These are phyloP conservation scores for Florisuga fusca DNA, from an alignment of 2,797 vertebrate genomes.

Conservation along the genomic window DNA sequence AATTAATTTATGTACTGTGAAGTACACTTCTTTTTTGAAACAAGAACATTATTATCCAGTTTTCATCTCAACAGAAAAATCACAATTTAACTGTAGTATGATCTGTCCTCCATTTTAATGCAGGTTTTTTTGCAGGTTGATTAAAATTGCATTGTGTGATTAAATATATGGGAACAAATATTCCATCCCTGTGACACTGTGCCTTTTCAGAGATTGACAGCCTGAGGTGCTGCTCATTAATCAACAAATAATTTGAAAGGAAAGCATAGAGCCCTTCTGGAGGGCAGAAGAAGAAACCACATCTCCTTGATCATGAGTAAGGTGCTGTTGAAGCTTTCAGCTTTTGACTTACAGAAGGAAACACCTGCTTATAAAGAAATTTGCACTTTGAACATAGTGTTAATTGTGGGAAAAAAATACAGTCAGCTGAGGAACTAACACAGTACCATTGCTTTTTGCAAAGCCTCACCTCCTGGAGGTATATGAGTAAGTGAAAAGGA, in stretches of 20 bases:
- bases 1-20: slow-evolving; percentile 35
- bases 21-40: slow-evolving; percentile 17
- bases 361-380: background rate
- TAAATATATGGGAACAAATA: slow-evolving; percentile 15
- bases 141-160: slow-evolving; percentile 40
- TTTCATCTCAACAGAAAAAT: slow-evolving; percentile 54
- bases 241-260: slow-evolving; percentile 42
- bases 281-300: background rate
- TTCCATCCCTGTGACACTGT: background rate
- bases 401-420: background rate
- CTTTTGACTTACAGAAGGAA: background rate
- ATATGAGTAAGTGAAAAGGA: background rate
- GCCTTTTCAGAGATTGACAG: slow-evolving; percentile 31
- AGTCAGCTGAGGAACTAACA: background rate
- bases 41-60: slow-evolving; percentile 3
- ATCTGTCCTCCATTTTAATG: slow-evolving; percentile 22
- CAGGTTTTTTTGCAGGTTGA: background rate
- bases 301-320: background rate
- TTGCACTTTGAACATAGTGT: slow-evolving; percentile 17
- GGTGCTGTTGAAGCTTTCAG: background rate
- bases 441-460: background rate
- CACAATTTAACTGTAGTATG: background rate
- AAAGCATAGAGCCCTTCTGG: background rate
- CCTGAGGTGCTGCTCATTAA: slow-evolving; percentile 44
- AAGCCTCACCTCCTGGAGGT: background rate